A percentile compares a stretch with the other conserved stretches of the same genome.
Conservation (phyloP, 2,113 vertebrate species). For the Urocitellus parryii region DNA sequence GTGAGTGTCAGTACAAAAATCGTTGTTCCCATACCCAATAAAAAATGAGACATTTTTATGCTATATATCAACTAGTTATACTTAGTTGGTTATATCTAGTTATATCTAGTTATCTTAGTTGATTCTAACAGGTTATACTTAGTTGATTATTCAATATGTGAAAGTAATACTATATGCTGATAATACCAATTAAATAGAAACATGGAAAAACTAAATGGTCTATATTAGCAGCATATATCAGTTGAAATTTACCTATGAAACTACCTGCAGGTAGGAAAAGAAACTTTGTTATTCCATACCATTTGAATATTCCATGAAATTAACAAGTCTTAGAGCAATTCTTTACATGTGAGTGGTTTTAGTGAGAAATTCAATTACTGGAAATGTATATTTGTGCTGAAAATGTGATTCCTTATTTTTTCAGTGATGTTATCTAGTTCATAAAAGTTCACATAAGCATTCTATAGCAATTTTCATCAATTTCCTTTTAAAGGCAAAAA, state of each 20-base stretch:
- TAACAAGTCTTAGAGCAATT: neutral
- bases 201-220: neutral
- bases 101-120: too few species aligned
- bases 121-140: too few species aligned
- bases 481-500: neutral
- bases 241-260: neutral
- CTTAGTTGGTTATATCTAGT: too few species aligned
- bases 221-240: neutral
- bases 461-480: neutral
- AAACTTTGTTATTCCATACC: neutral
- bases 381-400: neutral
- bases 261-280: neutral
- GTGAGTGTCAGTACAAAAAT: neutral
- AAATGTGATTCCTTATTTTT: neutral
- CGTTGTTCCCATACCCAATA: neutral
- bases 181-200: neutral
- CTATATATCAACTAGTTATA: too few species aligned
- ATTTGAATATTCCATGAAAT: neutral
- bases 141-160: neutral
- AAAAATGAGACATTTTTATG: too few species aligned
- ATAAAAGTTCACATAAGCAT: neutral
- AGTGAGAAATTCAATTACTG: neutral
- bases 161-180: neutral
- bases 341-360: neutral
- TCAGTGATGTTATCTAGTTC: neutral